Percentiles rank a stretch among this genome's conserved stretches.
phyloP scores from a whole-genome alignment of 1,140 invertebrate species.

The Wiebesia pumilae region DNA sequence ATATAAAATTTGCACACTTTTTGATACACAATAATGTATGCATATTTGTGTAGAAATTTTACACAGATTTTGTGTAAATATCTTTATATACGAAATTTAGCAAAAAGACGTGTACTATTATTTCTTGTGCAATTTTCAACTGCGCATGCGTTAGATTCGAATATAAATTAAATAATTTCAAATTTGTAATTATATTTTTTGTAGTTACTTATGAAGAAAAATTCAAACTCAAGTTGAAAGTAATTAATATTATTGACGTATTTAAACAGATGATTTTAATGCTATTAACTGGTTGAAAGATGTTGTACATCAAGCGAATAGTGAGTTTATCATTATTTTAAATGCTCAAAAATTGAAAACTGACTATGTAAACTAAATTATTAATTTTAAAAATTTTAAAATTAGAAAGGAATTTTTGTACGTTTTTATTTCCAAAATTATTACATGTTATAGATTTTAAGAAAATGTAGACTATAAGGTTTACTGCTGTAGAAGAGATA shows the following conservation, averaged over 20 bases:
- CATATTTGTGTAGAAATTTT: conserved; percentile 23
- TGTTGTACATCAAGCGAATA: not conserved
- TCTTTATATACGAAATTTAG: conserved; percentile 16
- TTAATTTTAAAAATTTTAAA: conserved; percentile 28
- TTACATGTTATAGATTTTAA: conserved; percentile 32
- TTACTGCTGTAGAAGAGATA: not conserved
- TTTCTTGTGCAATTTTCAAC: not conserved
- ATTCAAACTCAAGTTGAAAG: not conserved
- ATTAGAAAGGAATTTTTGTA: conserved; percentile 37
- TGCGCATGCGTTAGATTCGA: not conserved
- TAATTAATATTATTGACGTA: not conserved
- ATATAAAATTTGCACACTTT: conserved; percentile 25
- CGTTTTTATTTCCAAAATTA: conserved; percentile 31
- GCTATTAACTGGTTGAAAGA: not conserved
- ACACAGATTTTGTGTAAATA: conserved; percentile 34
- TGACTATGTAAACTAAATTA: conserved; percentile 26
- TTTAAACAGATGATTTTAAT: not conserved
- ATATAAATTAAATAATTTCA: not conserved
- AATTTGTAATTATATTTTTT: not conserved
- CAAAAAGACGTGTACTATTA: conserved; percentile 10
- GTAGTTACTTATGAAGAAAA: not conserved
- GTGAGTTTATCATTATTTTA: not conserved
- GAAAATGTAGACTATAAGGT: conserved; percentile 18
- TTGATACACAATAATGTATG: not conserved
- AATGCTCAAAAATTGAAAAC: not conserved